These are phyloP conservation scores for Papilio demoleus DNA, from an alignment of 2,888 invertebrate species.

Conservation along the genomic window DNA sequence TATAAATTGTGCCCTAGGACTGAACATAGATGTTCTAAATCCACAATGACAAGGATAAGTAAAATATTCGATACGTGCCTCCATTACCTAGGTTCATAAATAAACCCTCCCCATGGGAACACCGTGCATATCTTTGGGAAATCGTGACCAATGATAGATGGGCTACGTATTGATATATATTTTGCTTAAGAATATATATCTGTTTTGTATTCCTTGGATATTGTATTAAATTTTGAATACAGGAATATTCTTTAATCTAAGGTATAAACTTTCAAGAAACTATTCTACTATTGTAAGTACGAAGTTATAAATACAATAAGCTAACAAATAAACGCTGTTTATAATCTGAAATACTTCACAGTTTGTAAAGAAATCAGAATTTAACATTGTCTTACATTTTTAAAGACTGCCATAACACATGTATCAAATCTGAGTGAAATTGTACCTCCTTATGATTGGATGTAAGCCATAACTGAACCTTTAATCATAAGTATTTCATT, in stretches of 20 bases:
- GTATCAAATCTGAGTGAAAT: too few species aligned
- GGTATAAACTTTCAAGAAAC: neutral
- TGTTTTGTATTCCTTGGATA: constrained; percentile 23
- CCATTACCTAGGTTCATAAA: constrained; percentile 53
- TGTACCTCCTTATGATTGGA: too few species aligned
- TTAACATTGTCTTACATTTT: too few species aligned
- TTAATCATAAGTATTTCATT: too few species aligned
- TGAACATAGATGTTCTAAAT: constrained; percentile 43
- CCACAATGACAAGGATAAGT: constrained; percentile 46
- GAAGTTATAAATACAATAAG: too few species aligned
- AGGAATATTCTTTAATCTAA: neutral
- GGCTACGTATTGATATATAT: constrained; percentile 43
- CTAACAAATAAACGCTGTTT: too few species aligned
- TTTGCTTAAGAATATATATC: constrained; percentile 35
- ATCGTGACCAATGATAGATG: constrained; percentile 54
- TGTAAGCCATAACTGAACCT: too few species aligned
- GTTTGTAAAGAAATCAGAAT: too few species aligned
- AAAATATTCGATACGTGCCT: constrained; percentile 55
- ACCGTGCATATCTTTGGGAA: constrained; percentile 47
- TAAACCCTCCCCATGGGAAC: constrained; percentile 44
- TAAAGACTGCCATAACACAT: too few species aligned
- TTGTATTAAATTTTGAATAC: constrained; percentile 24
- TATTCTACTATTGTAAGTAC: neutral
- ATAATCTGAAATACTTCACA: too few species aligned
- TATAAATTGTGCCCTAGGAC: constrained; percentile 18